A percentile compares a stretch with the other conserved stretches of the same genome.
Evolutionary conservation across 1,140 invertebrate species (phyloP).

Genomic region (Phymorhynchus buccinoides): DNA sequence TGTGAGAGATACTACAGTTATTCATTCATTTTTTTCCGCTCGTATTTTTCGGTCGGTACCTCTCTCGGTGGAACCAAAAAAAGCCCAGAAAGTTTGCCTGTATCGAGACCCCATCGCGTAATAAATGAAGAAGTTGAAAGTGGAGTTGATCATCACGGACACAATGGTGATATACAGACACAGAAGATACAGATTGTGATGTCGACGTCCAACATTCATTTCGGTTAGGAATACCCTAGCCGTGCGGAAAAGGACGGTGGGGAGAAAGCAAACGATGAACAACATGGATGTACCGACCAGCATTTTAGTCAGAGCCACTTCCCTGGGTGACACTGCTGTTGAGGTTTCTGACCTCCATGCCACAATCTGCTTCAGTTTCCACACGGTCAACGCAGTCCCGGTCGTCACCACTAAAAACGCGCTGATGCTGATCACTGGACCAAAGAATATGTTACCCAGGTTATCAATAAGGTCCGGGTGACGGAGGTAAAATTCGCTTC

Average conservation of each 20-base stretch:
- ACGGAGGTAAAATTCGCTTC: neutral
- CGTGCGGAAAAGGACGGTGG: neutral
- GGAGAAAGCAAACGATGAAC: constrained; percentile 10
- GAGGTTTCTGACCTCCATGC: neutral
- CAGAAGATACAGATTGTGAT: neutral
- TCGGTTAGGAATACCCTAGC: neutral
- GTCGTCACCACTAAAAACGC: neutral
- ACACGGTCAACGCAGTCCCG: neutral
- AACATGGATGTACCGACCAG: constrained; percentile 2
- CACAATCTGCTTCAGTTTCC: neutral
- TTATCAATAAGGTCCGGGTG: neutral
- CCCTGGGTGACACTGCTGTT: neutral
- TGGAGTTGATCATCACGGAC: neutral
- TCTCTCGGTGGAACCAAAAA: too few relatives aligned
- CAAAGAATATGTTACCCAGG: neutral
- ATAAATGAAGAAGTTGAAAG: neutral
- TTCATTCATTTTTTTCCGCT: too few relatives aligned
- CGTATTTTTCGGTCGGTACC: too few relatives aligned
- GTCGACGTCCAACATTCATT: neutral
- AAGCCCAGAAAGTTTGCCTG: neutral
- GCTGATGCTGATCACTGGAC: neutral
- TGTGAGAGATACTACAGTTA: too few relatives aligned
- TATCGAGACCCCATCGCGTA: constrained; percentile 2
- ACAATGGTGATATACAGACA: neutral
- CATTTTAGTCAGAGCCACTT: constrained; percentile 25